Base-by-base conservation (phyloP, 2,113 vertebrate species). In the Mormoops blainvillei region DNA sequence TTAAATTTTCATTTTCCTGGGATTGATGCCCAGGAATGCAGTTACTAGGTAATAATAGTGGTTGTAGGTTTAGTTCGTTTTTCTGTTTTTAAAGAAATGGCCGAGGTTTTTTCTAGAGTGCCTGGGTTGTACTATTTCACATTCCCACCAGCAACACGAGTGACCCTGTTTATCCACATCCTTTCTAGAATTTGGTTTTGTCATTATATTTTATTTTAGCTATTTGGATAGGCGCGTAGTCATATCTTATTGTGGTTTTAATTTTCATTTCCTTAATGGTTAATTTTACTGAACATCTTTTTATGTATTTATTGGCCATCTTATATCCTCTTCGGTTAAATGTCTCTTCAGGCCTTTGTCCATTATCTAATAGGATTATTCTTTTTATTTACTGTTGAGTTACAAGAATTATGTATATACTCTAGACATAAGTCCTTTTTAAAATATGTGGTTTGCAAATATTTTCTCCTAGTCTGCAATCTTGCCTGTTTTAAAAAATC, bases 181-280 rank as follows among this genome's bases (percentile, higher is more conserved):
- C 11, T 86, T 80, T 36, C 26, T 41, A 81, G 58, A 33, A 61
- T 83, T 94, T 82, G 24, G 61, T 18, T 8, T 54, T 90, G 10
- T 54, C 5, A 61, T 70, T 89, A 31, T 93, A 87, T 93, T 89
- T 78, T 78, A 91, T 84, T 89, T 92, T 78, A 85, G 16, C 43
- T 54, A 81, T 86, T 68, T 78, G 43, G 28, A 76, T 68, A 45
- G 24, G 1, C 43, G 16, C 83, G 33, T 85, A 50, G 31, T 94
- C 65, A 48, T 91, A 48, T 54, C n/a, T 77, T 52, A 80, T 43
- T 90, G 36, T 87, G 48, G 13, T 73, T 84, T 81, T 56, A 71
- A 45, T 65, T 94, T 86, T 86, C 14, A 48, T 67, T 96, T 91
- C 33, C 58, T 9, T 87, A n/a, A 82, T 67, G 22, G n/a, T 28